Evolutionary conservation across 2,797 vertebrate genomes (phyloP).

Genomic region (Rhinichthys osculus): DNA sequence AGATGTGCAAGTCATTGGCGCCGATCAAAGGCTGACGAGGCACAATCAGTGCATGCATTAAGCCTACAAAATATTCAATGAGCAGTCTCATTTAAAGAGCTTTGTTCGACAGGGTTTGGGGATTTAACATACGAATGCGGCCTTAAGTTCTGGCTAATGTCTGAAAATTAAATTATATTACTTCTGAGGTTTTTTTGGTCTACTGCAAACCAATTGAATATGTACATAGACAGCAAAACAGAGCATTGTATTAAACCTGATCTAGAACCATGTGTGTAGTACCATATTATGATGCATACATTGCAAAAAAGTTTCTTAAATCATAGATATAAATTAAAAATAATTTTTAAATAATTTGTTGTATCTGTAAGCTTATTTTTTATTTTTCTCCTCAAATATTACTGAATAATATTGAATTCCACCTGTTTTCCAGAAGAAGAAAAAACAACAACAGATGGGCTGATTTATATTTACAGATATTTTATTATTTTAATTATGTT

Average conservation of each 20-base stretch:
- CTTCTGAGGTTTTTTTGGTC: not conserved
- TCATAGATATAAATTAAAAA: not conserved
- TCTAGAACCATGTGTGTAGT: not conserved
- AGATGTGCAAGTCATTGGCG: slow-evolving; percentile 12
- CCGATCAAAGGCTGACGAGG: not conserved
- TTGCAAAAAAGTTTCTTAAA: not conserved
- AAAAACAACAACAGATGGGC: not conserved
- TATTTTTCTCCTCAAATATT: not conserved
- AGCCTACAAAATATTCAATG: not conserved
- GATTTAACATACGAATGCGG: not conserved
- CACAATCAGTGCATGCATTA: not conserved
- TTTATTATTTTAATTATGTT: slow-evolving; percentile 79
- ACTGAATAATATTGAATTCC: not conserved
- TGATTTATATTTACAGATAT: slow-evolving; percentile 81
- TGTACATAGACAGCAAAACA: not conserved
- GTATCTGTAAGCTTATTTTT: too few relatives aligned
- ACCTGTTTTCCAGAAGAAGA: not conserved
- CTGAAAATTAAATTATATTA: not conserved
- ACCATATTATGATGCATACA: not conserved
- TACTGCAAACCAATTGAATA: too few relatives aligned
- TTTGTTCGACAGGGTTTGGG: not conserved
- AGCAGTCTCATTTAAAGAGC: not conserved
- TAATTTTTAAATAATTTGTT: not conserved
- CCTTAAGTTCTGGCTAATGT: not conserved
- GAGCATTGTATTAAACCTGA: not conserved